Conservation (phyloP, 2,888 invertebrate genomes). For the Drosophila meridionalis region DNA sequence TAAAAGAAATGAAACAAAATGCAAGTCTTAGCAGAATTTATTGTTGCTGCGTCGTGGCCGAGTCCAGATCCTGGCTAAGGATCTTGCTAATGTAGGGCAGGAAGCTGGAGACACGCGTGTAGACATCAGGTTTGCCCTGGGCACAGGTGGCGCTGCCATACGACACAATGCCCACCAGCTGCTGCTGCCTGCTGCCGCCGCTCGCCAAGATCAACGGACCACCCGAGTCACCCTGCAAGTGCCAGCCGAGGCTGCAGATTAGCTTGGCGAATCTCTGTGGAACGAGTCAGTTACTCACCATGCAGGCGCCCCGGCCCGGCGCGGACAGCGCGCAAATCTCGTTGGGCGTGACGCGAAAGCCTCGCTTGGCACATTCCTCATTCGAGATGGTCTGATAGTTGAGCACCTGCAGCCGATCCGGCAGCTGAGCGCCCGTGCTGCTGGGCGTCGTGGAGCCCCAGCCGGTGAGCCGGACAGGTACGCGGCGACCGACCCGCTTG, state of each 20-base stretch:
- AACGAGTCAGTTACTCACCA: slow-evolving; percentile 67
- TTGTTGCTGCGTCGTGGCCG: slow-evolving; percentile 39
- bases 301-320: slow-evolving; percentile 82
- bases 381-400: slow-evolving; percentile 83
- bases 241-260: neutral
- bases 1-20: slow-evolving; percentile 12
- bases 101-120: slow-evolving; percentile 83
- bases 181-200: slow-evolving; percentile 38
- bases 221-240: slow-evolving; percentile 84
- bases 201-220: slow-evolving; percentile 82
- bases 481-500: slow-evolving; percentile 67
- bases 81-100: slow-evolving; percentile 79
- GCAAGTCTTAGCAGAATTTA: slow-evolving; percentile 33
- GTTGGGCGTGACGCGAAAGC: slow-evolving; percentile 79
- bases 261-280: neutral
- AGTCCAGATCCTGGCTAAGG: slow-evolving; percentile 65
- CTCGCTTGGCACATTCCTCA: slow-evolving; percentile 76
- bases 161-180: slow-evolving; percentile 83
- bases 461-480: slow-evolving; percentile 81
- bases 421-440: slow-evolving; percentile 65
- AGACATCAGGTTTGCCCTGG: slow-evolving; percentile 83
- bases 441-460: slow-evolving; percentile 81
- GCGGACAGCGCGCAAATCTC: slow-evolving; percentile 82
- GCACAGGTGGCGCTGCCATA: slow-evolving; percentile 82
- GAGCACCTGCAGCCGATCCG: slow-evolving; percentile 81